These are phyloP conservation scores for Pentalonia nigronervosa DNA, from an alignment of 1,140 invertebrate genomes.

Conservation along the genomic window DNA sequence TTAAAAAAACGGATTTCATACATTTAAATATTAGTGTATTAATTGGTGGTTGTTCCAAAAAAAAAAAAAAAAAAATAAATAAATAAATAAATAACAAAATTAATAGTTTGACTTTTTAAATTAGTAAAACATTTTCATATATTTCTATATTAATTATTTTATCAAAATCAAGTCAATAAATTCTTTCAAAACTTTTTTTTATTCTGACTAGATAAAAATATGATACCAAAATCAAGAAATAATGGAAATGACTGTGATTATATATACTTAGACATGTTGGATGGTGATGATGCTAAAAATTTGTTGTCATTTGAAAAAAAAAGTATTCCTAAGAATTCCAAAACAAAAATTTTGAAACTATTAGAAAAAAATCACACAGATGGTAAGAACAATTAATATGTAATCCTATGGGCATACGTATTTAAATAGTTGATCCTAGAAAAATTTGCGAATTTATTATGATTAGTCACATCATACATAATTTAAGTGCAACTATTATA, in stretches of 20 bases:
- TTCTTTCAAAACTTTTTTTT: background rate
- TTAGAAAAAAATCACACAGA: background rate
- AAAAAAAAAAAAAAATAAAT: no score
- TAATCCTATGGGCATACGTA: background rate
- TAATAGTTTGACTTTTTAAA: background rate
- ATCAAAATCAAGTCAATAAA: background rate
- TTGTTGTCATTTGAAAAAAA: background rate
- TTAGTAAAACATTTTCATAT: background rate
- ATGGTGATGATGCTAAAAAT: background rate
- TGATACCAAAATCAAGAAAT: slow-evolving; percentile 17
- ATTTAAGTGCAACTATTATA: no score
- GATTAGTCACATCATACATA: no score
- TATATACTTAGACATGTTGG: slow-evolving; percentile 18
- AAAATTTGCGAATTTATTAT: no score
- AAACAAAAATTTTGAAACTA: background rate
- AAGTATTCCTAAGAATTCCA: background rate
- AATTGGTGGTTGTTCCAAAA: no score
- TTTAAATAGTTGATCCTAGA: no score
- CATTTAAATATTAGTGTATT: background rate
- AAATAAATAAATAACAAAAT: no score
- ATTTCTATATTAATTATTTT: background rate
- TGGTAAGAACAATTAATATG: background rate
- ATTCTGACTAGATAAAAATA: background rate
- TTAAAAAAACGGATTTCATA: background rate
- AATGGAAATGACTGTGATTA: slow-evolving; percentile 16